Percentiles rank a stretch among this genome's conserved stretches.
Evolutionary conservation across 1,140 invertebrate genomes (phyloP).

Genomic region (Drosophila tani): DNA sequence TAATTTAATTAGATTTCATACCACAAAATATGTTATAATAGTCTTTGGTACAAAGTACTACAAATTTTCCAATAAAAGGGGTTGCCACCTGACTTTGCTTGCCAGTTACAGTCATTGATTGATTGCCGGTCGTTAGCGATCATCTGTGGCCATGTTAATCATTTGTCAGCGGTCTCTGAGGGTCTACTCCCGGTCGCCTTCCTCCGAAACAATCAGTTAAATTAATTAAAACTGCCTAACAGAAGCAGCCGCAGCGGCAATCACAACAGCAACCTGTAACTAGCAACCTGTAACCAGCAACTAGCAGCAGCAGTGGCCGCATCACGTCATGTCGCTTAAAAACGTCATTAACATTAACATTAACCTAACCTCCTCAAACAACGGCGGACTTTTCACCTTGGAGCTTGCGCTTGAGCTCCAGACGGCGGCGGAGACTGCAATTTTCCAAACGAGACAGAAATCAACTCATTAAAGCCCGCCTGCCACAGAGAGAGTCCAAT

Average conservation of each 20-base stretch:
- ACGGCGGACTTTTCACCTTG: slow-evolving; percentile 73
- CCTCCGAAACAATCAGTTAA: slow-evolving; percentile 17
- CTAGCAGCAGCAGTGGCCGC: slow-evolving; percentile 24
- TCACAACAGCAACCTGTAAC: slow-evolving; percentile 7
- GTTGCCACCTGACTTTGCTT: neutral
- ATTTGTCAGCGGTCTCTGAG: slow-evolving; percentile 28
- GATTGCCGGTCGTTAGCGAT: slow-evolving; percentile 23
- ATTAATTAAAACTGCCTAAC: slow-evolving; percentile 41
- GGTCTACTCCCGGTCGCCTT: neutral
- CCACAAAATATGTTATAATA: too few species aligned
- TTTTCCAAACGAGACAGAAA: slow-evolving; percentile 50
- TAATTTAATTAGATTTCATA: neutral
- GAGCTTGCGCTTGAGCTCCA: slow-evolving; percentile 8
- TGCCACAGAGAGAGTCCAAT: slow-evolving; percentile 46
- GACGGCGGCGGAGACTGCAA: slow-evolving; percentile 30
- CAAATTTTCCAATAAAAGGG: neutral
- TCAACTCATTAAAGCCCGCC: slow-evolving; percentile 46
- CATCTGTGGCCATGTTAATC: slow-evolving; percentile 25
- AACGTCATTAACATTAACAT: slow-evolving; percentile 74
- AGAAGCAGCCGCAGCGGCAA: slow-evolving; percentile 22
- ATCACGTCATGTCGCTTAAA: slow-evolving; percentile 72
- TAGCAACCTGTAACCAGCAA: neutral
- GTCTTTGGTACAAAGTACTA: too few species aligned
- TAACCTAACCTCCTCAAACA: slow-evolving; percentile 65
- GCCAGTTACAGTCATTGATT: neutral